phyloP scores from a whole-genome alignment of 2,888 invertebrate genomes.

The Ariolimax columbianus region DNA sequence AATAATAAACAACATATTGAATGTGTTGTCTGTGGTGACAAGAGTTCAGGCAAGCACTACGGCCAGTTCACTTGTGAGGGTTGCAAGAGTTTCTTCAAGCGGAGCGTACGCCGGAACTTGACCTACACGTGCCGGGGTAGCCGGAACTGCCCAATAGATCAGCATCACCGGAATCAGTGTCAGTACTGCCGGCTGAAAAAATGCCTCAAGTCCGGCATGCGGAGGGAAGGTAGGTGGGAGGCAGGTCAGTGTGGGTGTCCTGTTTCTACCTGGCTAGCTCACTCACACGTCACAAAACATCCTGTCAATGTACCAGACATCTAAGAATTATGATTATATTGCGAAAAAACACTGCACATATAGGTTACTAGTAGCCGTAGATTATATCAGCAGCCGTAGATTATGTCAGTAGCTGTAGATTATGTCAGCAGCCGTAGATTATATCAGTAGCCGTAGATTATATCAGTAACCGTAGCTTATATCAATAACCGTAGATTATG shows the following conservation, averaged over 20 bases:
- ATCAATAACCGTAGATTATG: too few species aligned
- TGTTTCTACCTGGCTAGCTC: constrained; percentile 24
- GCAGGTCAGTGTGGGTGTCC: constrained; percentile 57
- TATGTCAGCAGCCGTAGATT: too few species aligned
- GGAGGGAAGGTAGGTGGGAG: constrained; percentile 95
- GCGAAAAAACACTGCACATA: too few species aligned
- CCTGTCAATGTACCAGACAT: background rate
- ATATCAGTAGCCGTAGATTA: too few species aligned
- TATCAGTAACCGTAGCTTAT: too few species aligned
- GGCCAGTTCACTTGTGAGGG: constrained; percentile 98
- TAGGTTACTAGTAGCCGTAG: too few species aligned
- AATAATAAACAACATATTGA: constrained; percentile 89
- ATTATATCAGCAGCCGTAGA: too few species aligned
- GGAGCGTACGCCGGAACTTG: constrained; percentile 97
- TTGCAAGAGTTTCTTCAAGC: constrained; percentile 99
- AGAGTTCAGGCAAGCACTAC: constrained; percentile 98
- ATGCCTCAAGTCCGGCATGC: constrained; percentile 99
- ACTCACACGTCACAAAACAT: background rate
- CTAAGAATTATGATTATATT: too few species aligned
- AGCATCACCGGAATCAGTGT: constrained; percentile 99
- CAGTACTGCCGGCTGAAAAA: constrained; percentile 99
- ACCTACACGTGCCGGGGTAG: constrained; percentile 98
- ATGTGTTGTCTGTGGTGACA: constrained; percentile 99
- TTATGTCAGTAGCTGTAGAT: too few species aligned
- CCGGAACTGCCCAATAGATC: constrained; percentile 98